Evolutionary conservation across 2,113 vertebrate genomes (phyloP).

Genomic region (Noctilio leporinus): DNA sequence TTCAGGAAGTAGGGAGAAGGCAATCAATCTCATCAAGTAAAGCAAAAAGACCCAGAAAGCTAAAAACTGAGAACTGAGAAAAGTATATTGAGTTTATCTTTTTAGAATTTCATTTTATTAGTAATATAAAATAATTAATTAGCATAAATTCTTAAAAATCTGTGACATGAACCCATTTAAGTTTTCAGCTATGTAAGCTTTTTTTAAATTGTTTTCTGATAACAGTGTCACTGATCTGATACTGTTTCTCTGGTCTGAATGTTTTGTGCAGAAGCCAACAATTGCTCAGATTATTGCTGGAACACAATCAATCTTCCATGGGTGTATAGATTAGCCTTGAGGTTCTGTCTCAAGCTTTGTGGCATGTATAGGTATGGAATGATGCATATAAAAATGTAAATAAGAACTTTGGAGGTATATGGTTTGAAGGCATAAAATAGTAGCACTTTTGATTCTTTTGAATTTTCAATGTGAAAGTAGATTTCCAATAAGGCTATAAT

Average conservation of each 20-base stretch:
- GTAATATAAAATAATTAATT: neutral
- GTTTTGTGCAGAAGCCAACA: conserved; percentile 67
- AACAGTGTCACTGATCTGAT: conserved; percentile 23
- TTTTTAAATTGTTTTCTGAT: conserved; percentile 39
- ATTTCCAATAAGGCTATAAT: conserved; percentile 49
- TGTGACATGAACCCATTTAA: conserved; percentile 1
- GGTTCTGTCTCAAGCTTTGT: conserved; percentile 27
- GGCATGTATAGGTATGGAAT: conserved; percentile 19
- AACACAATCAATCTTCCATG: conserved; percentile 46
- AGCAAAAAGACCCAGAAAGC: neutral
- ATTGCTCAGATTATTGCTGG: conserved; percentile 53
- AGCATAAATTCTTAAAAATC: neutral
- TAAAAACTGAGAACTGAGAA: neutral
- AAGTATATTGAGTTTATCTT: neutral
- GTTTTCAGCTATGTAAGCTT: conserved; percentile 17
- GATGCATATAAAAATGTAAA: conserved; percentile 31
- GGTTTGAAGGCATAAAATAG: conserved; percentile 55
- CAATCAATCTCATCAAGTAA: neutral
- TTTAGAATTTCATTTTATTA: neutral
- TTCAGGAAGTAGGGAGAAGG: neutral
- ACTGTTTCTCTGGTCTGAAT: conserved; percentile 38
- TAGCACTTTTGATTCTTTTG: conserved; percentile 47
- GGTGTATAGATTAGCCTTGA: conserved; percentile 49
- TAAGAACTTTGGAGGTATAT: conserved; percentile 55
- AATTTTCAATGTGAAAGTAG: conserved; percentile 30